Evolutionary conservation across 1,140 invertebrate species (phyloP).

Genomic region (Daktulosphaira vitifoliae): DNA sequence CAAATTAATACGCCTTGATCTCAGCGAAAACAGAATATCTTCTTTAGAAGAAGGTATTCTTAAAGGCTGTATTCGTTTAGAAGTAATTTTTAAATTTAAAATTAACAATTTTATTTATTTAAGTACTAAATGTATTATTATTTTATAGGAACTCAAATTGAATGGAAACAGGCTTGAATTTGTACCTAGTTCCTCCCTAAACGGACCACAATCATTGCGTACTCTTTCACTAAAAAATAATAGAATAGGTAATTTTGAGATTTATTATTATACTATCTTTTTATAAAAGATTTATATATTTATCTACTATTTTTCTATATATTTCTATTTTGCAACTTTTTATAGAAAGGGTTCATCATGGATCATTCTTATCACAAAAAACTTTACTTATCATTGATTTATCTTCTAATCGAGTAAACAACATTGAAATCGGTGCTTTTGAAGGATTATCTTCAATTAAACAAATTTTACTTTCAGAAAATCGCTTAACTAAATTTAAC

Average conservation of each 20-base stretch:
- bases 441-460: conserved; percentile 55
- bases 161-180: conserved; percentile 65
- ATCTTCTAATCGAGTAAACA: conserved; percentile 62
- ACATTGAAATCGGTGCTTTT: conserved; percentile 65
- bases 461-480: conserved; percentile 62
- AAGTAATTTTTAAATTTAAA: conserved; percentile 46
- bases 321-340: conserved; percentile 37
- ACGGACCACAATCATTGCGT: conserved; percentile 62
- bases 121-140: not conserved
- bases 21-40: conserved; percentile 67
- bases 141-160: conserved; percentile 63
- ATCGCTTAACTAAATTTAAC: conserved; percentile 65
- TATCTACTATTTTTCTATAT: no score
- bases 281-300: no score
- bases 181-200: conserved; percentile 67
- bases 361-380: conserved; percentile 55
- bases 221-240: conserved; percentile 66
- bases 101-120: no score
- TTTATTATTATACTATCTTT: not conserved
- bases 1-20: conserved; percentile 62
- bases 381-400: conserved; percentile 63
- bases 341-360: conserved; percentile 55
- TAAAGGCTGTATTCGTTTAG: conserved; percentile 65
- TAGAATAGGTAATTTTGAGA: conserved; percentile 67
- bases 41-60: conserved; percentile 75